These are phyloP conservation scores for Agrotis puta DNA, from an alignment of 2,888 invertebrate species.

Conservation along the genomic window DNA sequence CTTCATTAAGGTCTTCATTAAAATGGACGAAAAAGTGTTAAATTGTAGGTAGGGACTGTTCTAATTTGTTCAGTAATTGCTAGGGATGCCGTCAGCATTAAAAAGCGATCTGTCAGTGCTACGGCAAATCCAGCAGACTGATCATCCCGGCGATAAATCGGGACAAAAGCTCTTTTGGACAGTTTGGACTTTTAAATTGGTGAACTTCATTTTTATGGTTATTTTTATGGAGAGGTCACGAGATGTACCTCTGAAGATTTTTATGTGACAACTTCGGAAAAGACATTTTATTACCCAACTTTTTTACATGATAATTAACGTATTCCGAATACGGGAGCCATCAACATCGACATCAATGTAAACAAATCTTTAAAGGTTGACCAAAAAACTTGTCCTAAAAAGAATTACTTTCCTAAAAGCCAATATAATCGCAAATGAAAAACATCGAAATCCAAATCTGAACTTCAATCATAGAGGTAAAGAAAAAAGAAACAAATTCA, in stretches of 20 bases:
- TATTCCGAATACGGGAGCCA: too few species aligned
- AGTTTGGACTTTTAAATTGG: conserved; percentile 33
- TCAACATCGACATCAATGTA: not conserved
- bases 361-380: not conserved
- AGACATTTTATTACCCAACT: not conserved
- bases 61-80: conserved; percentile 68
- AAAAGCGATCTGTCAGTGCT: conserved; percentile 62
- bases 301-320: too few species aligned
- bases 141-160: conserved; percentile 61
- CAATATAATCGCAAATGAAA: conserved; percentile 42
- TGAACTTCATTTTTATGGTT: conserved; percentile 35
- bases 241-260: not conserved
- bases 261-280: not conserved
- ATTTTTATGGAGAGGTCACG: conserved; percentile 2
- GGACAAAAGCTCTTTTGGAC: conserved; percentile 31
- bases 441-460: conserved; percentile 40
- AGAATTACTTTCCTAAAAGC: conserved; percentile 13
- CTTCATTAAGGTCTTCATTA: conserved; percentile 57
- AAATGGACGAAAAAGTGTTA: conserved; percentile 62
- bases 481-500: conserved; percentile 55
- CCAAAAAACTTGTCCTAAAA: not conserved
- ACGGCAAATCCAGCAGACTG: conserved; percentile 57
- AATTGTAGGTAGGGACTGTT: conserved; percentile 56
- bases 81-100: conserved; percentile 64
- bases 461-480: conserved; percentile 39